Percentiles rank a stretch among this genome's conserved stretches.
Evolutionary conservation across 2,797 vertebrate genomes (phyloP).

Genomic region (Chrysocyon brachyurus): DNA sequence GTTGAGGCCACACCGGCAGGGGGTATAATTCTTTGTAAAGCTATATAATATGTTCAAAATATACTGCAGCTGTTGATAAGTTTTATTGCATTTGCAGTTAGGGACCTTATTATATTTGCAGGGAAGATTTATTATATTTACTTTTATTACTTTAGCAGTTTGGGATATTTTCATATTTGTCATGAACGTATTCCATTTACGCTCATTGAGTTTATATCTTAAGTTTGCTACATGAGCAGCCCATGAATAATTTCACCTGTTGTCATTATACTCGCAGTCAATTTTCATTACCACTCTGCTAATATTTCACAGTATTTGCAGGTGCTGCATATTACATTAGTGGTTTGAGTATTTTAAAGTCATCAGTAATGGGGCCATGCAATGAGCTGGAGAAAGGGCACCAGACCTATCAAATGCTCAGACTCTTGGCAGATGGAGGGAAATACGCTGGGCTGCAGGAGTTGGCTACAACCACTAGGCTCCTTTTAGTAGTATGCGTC

Average conservation of each 20-base stretch:
- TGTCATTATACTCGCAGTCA: constrained; percentile 88
- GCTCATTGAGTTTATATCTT: constrained; percentile 86
- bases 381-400: constrained; percentile 79
- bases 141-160: constrained; percentile 88
- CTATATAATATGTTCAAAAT: constrained; percentile 89
- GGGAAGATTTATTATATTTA: constrained; percentile 89
- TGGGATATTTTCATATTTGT: constrained; percentile 89
- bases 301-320: constrained; percentile 88
- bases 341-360: constrained; percentile 84
- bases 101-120: constrained; percentile 88
- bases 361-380: constrained; percentile 74
- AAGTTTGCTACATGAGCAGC: constrained; percentile 83
- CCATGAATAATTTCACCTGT: constrained; percentile 89
- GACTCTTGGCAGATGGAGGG: constrained; percentile 36
- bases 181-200: constrained; percentile 87
- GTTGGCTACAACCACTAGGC: background rate
- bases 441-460: background rate
- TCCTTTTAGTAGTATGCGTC: background rate
- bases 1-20: constrained; percentile 87
- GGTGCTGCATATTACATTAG: constrained; percentile 87
- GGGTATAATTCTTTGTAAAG: constrained; percentile 88
- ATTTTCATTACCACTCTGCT: constrained; percentile 87
- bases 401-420: constrained; percentile 51
- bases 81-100: constrained; percentile 90
- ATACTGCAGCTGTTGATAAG: constrained; percentile 90